Conservation (phyloP, 2,113 vertebrate species). For the Xenopus tropicalis region DNA sequence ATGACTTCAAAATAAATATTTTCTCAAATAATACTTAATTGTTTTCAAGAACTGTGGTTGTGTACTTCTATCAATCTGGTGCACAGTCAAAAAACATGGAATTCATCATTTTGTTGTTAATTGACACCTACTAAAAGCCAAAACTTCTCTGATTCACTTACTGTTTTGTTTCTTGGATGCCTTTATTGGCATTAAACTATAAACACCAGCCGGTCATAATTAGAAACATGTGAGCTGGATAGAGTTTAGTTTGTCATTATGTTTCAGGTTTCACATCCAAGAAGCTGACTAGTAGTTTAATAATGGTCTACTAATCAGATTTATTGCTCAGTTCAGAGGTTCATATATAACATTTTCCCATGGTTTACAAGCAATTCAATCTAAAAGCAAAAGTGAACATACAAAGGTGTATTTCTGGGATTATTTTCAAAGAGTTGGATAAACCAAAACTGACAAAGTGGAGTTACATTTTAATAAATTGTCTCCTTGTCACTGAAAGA, state of each 20-base stretch:
- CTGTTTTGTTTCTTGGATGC: slow-evolving; percentile 59
- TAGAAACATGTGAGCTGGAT: slow-evolving; percentile 59
- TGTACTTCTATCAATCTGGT: background rate
- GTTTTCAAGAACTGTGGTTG: too few species aligned
- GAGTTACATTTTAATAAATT: too few species aligned
- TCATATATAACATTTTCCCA: slow-evolving; percentile 21
- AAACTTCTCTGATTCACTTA: slow-evolving; percentile 54
- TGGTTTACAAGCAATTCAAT: slow-evolving; percentile 10
- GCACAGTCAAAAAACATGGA: slow-evolving; percentile 40
- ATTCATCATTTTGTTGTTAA: slow-evolving; percentile 55
- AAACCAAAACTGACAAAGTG: too few species aligned
- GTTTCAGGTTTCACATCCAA: slow-evolving; percentile 50
- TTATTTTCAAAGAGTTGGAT: too few species aligned
- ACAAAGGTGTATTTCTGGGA: too few species aligned
- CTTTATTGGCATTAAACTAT: slow-evolving; percentile 61
- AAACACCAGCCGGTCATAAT: slow-evolving; percentile 58
- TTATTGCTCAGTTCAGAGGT: slow-evolving; percentile 41
- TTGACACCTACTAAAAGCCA: slow-evolving; percentile 56
- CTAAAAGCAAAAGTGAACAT: too few species aligned
- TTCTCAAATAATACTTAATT: too few species aligned
- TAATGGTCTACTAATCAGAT: slow-evolving; percentile 45
- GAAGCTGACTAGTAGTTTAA: slow-evolving; percentile 42
- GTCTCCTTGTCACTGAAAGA: too few species aligned
- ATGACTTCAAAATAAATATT: too few species aligned
- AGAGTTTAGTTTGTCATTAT: slow-evolving; percentile 53